A percentile compares a stretch with the other conserved stretches of the same genome.
Conservation (phyloP, 2,888 invertebrate species). For the Lacanobia wlatinum region DNA sequence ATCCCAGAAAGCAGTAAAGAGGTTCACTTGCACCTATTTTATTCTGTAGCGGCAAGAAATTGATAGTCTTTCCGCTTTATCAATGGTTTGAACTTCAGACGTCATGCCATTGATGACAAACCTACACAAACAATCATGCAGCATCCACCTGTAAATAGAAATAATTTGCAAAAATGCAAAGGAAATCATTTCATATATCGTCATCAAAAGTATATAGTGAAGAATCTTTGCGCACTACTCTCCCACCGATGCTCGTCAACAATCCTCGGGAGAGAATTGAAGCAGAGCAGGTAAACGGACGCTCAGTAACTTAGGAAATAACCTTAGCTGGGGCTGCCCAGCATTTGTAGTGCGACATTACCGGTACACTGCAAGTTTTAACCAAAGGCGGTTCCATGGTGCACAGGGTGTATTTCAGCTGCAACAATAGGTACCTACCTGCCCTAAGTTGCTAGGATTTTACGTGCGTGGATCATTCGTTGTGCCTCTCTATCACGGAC, state of each 20-base stretch:
- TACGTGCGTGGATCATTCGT: background rate
- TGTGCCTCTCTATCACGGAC: background rate
- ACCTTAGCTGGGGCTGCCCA: background rate
- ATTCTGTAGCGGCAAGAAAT: slow-evolving; percentile 36
- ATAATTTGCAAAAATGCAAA: background rate
- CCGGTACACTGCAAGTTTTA: background rate
- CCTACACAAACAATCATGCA: slow-evolving; percentile 1
- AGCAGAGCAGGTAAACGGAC: slow-evolving; percentile 68
- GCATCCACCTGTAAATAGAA: slow-evolving; percentile 16
- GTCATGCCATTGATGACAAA: slow-evolving; percentile 28
- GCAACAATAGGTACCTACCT: background rate
- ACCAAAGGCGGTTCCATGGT: background rate
- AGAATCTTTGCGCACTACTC: background rate
- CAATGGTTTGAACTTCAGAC: slow-evolving; percentile 30
- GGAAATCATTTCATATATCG: slow-evolving; percentile 13
- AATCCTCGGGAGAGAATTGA: slow-evolving; percentile 69
- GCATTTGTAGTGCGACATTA: background rate
- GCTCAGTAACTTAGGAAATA: background rate
- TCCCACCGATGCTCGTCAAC: slow-evolving; percentile 24
- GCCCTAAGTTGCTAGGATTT: background rate
- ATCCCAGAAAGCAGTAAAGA: slow-evolving; percentile 59
- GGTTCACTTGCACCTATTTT: slow-evolving; percentile 45
- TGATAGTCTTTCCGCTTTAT: slow-evolving; percentile 29
- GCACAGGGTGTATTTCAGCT: background rate
- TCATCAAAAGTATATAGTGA: slow-evolving; percentile 1